Base-by-base conservation (phyloP, 2,888 invertebrate species). In the Latrodectus hesperus region DNA sequence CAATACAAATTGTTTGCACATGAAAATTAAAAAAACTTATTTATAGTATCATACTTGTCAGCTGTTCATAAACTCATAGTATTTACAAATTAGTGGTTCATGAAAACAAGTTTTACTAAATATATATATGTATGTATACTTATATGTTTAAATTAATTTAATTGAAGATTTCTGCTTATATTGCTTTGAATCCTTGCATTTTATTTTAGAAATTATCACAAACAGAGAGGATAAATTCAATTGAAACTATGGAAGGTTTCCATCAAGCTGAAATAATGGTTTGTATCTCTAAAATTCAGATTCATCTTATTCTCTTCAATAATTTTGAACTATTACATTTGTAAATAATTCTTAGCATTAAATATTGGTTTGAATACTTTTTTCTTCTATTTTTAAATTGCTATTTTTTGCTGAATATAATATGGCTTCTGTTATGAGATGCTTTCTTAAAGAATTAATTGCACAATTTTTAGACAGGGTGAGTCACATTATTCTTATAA, bases 251-350 rank as follows among this genome's bases (percentile, higher is more conserved):
- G 26, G 83, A 86, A 52, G 60, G 74, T 17, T 60, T 76, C 52
- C 82, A 89, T 52, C 22, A 72, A 52, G 86, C 86, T 71, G 72
- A 83, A 83, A 76, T 86, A 55, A 26, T 49, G 53, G 89, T 83
- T 26, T 52, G 78, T 77, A 11, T 60, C n/a, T 22, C n/a, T 60
- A 60, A 11, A 16, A 11, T 14, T 60, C 60, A 60, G 60, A 16
- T 60, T 60, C 10, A n/a, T 60, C 38, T 6, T 38, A 38, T 38
- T 38, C 4, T 38, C 38, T 1, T 38, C 38, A 38, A 38, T 38
- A 38, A 38, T 38, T 5, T 38, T 3, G 38, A 38, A 38, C 38
- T 38, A 38, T 38, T 6, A 38, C 6, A 38, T 6, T 38, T 6
- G 4, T 6, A 38, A 38, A 1, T 38, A 3, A 38, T 38, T 38